Conservation (phyloP, 2,797 vertebrate genomes). For the Perodicticus potto region DNA sequence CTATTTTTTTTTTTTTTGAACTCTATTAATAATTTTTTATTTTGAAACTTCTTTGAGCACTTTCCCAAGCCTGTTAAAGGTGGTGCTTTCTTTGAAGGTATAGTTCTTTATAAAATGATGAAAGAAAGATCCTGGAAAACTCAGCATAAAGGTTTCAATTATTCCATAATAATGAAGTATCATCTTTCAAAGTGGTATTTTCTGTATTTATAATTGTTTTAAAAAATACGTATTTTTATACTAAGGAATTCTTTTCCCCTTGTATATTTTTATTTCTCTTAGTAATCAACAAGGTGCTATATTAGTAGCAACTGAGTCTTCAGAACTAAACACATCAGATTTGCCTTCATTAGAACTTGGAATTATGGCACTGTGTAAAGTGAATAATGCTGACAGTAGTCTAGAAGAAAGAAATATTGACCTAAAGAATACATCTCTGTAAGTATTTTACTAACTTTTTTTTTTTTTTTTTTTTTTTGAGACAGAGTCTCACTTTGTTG, state of each 20-base stretch:
- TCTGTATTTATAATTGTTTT: neutral
- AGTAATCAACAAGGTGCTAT: slow-evolving; percentile 74
- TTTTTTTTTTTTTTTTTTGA: no score
- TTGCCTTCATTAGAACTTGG: slow-evolving; percentile 48
- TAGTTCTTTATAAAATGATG: slow-evolving; percentile 1
- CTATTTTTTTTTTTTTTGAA: neutral
- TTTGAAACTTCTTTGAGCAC: slow-evolving; percentile 24
- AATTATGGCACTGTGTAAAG: slow-evolving; percentile 21
- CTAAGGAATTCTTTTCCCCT: neutral
- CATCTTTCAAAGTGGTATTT: neutral
- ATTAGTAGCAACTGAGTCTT: slow-evolving; percentile 5
- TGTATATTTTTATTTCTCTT: slow-evolving; percentile 72
- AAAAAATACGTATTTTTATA: neutral
- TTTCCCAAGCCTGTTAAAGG: neutral
- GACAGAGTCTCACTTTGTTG: no score
- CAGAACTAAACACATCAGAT: slow-evolving; percentile 40
- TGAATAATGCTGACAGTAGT: slow-evolving; percentile 50
- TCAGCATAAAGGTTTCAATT: neutral
- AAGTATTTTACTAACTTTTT: slow-evolving; percentile 77
- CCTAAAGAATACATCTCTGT: slow-evolving; percentile 79
- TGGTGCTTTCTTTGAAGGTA: neutral
- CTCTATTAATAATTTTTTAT: neutral
- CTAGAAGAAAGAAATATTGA: slow-evolving; percentile 50
- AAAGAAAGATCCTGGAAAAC: neutral
- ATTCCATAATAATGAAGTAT: neutral